phyloP scores from a whole-genome alignment of 1,140 invertebrate species.

The Drosophila nigrodunni region DNA sequence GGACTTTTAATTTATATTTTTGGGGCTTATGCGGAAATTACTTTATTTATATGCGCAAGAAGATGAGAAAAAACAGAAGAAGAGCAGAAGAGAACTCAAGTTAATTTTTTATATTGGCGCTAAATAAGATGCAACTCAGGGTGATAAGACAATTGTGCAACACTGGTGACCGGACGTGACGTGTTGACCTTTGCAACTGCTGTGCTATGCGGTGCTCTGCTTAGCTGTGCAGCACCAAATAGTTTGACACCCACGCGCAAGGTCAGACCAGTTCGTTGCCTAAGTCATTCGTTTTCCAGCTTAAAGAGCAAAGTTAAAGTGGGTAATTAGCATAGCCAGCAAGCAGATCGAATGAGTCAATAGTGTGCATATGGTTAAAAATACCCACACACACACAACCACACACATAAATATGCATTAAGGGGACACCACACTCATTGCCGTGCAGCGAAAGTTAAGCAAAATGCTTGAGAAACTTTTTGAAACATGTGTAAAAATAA shows the following conservation, averaged over 20 bases:
- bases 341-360: constrained; percentile 62
- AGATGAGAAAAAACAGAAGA: constrained; percentile 14
- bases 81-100: constrained; percentile 22
- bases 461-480: constrained; percentile 57
- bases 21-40: constrained; percentile 65
- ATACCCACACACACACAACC: constrained; percentile 39
- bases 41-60: constrained; percentile 51
- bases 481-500: constrained; percentile 52
- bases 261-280: constrained; percentile 74
- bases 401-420: background rate
- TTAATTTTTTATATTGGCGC: background rate
- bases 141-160: constrained; percentile 40
- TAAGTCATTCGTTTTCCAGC: constrained; percentile 62
- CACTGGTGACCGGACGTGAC: constrained; percentile 7
- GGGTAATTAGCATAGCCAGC: constrained; percentile 67
- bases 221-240: background rate
- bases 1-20: constrained; percentile 33
- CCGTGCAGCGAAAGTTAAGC: constrained; percentile 66
- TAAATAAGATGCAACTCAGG: background rate
- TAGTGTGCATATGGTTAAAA: constrained; percentile 34
- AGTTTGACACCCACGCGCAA: constrained; percentile 43
- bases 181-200: constrained; percentile 19
- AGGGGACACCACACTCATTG: constrained; percentile 41
- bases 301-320: constrained; percentile 70
- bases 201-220: background rate